Evolutionary conservation across 2,888 invertebrate species (phyloP).

Genomic region (Euzetes globulus): DNA sequence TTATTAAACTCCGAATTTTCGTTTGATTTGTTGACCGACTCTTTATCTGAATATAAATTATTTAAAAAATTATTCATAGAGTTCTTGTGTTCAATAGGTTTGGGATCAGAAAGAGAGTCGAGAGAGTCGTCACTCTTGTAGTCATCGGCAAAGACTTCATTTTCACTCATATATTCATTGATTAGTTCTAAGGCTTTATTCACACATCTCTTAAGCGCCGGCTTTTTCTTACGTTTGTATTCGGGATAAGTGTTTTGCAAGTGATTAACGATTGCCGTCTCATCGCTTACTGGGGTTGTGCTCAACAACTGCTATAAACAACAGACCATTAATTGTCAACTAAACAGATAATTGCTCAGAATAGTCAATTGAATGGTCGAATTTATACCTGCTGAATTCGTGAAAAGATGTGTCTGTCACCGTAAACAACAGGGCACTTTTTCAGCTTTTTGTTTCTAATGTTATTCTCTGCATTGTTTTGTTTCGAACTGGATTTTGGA

Average conservation of each 20-base stretch:
- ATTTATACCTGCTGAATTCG: conserved; percentile 10
- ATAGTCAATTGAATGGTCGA: neutral
- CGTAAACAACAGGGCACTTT: neutral
- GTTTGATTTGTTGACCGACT: neutral
- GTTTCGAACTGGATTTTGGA: neutral
- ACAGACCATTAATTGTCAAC: neutral
- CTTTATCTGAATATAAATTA: conserved; percentile 43
- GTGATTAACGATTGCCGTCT: conserved; percentile 71
- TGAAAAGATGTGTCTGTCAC: neutral
- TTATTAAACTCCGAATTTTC: neutral
- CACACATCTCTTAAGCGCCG: conserved; percentile 56
- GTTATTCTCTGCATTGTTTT: neutral
- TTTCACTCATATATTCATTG: conserved; percentile 15
- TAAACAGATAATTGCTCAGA: neutral
- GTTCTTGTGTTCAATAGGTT: conserved; percentile 40
- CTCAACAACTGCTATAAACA: neutral
- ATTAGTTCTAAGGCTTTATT: conserved; percentile 41
- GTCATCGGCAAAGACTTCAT: conserved; percentile 4
- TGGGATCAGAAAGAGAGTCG: conserved; percentile 25
- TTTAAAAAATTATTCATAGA: conserved; percentile 45
- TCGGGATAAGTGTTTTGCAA: conserved; percentile 67
- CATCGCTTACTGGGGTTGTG: conserved; percentile 53
- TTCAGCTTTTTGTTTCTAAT: neutral
- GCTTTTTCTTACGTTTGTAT: conserved; percentile 69
- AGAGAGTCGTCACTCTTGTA: conserved; percentile 19